phyloP scores from a whole-genome alignment of 2,888 invertebrate species.

The Euzetes globulus region DNA sequence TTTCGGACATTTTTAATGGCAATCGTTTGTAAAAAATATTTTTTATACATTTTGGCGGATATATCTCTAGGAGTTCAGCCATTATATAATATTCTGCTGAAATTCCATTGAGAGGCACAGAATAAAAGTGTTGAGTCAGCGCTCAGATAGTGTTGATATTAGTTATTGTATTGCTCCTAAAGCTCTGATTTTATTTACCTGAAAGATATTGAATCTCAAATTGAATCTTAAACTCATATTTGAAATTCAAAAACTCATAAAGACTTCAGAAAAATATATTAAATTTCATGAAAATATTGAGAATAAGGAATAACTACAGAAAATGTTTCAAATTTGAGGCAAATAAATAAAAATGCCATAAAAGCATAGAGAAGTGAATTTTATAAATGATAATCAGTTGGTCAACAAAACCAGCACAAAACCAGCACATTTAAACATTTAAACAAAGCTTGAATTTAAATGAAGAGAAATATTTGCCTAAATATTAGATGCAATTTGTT shows the following conservation, averaged over 20 bases:
- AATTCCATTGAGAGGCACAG: conserved; percentile 12
- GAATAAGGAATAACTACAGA: too few relatives aligned
- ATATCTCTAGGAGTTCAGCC: neutral
- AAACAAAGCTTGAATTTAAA: too few relatives aligned
- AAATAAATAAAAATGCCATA: too few relatives aligned
- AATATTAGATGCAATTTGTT: too few relatives aligned
- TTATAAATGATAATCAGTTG: too few relatives aligned
- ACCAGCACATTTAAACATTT: too few relatives aligned
- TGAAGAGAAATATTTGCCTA: too few relatives aligned
- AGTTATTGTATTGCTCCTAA: neutral
- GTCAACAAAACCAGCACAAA: too few relatives aligned
- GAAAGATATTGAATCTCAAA: neutral
- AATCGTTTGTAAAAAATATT: neutral
- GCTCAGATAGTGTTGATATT: neutral
- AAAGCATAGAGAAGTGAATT: too few relatives aligned
- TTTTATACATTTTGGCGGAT: neutral
- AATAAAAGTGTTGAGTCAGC: neutral
- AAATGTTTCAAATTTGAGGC: too few relatives aligned
- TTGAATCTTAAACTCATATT: neutral
- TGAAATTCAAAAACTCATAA: neutral
- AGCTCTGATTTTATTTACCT: neutral
- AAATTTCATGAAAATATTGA: neutral
- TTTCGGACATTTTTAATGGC: neutral
- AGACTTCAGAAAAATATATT: neutral
- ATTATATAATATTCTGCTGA: neutral